A percentile compares a stretch with the other conserved stretches of the same genome.
Conservation (phyloP, 2,113 vertebrate genomes). For the Brachionichthys hirsutus region DNA sequence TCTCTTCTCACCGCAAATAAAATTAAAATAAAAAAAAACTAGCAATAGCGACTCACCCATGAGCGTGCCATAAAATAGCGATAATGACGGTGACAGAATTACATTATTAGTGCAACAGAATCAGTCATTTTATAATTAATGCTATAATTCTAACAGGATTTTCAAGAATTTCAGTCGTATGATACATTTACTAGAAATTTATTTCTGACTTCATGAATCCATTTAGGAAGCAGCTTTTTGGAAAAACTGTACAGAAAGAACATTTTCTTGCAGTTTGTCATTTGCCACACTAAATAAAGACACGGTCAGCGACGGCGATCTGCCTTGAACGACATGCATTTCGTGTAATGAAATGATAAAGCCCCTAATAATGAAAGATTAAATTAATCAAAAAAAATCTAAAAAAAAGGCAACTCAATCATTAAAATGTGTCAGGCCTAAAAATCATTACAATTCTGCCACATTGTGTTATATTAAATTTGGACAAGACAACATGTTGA, state of each 20-base stretch:
- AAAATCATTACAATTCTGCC: conserved; percentile 14
- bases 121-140: too few species aligned
- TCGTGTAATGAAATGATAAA: conserved; percentile 37
- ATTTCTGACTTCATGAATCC: neutral
- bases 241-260: neutral
- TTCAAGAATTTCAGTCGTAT: conserved; percentile 11
- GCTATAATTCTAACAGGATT: neutral
- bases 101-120: conserved; percentile 3
- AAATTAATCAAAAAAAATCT: neutral
- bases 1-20: conserved; percentile 7
- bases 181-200: too few species aligned
- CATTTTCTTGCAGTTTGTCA: conserved; percentile 28
- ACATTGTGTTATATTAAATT: conserved; percentile 26
- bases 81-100: conserved; percentile 4
- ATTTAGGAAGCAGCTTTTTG: neutral
- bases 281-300: conserved; percentile 16
- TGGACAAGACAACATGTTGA: conserved; percentile 9
- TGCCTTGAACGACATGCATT: conserved; percentile 31
- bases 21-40: too few species aligned
- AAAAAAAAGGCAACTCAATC: neutral
- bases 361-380: conserved; percentile 8
- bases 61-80: conserved; percentile 12
- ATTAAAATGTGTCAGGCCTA: conserved; percentile 4
- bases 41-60: neutral
- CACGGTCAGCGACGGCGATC: conserved; percentile 1